These are phyloP conservation scores for Mormyrus lacerda DNA, from an alignment of 2,113 vertebrate genomes.

Conservation along the genomic window DNA sequence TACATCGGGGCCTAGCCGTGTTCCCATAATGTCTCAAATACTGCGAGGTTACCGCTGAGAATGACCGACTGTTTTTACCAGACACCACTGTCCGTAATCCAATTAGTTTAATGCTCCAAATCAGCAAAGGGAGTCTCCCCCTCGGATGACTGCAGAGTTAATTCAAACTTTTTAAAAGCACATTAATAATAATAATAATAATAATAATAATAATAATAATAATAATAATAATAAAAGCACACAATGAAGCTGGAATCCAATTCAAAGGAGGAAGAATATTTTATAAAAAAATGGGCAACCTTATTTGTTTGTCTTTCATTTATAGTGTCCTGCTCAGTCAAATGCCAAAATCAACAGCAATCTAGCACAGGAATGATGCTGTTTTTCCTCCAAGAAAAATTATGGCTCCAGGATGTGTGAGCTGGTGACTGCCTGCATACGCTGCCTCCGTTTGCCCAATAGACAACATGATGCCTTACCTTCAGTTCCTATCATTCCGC, in stretches of 20 bases:
- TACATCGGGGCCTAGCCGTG: background rate
- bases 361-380: background rate
- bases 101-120: constrained; percentile 39
- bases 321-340: background rate
- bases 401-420: background rate
- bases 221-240: too few relatives aligned
- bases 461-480: background rate
- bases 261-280: background rate
- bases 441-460: background rate
- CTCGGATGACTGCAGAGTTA: constrained; percentile 7
- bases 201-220: too few relatives aligned
- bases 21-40: background rate
- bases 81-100: constrained; percentile 23
- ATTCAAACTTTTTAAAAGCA: background rate
- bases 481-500: background rate
- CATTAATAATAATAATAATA: background rate
- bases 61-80: background rate
- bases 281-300: background rate
- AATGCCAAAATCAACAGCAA: background rate
- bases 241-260: background rate
- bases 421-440: background rate
- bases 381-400: background rate
- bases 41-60: background rate
- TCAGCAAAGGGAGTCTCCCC: constrained; percentile 22
- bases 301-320: background rate